These are phyloP conservation scores for Rissa tridactyla DNA, from an alignment of 2,113 vertebrate species.

Conservation along the genomic window DNA sequence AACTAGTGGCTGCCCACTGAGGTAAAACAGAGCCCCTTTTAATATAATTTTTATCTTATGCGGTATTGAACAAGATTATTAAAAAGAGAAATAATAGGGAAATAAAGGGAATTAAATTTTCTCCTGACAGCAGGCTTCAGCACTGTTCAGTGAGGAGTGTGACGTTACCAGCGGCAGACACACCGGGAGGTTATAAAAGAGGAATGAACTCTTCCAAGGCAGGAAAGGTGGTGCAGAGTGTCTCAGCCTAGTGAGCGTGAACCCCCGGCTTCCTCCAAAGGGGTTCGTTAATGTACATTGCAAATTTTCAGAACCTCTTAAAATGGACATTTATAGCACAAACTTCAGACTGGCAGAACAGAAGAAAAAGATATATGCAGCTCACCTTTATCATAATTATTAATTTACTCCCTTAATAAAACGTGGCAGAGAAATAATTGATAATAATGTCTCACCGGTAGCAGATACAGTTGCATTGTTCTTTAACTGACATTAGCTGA, in stretches of 20 bases:
- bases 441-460: conserved; percentile 45
- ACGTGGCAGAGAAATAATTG: conserved; percentile 57
- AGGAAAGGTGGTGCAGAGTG: neutral
- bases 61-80: conserved; percentile 39
- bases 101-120: conserved; percentile 54
- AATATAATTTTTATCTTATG: conserved; percentile 4
- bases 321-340: conserved; percentile 13
- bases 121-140: conserved; percentile 19
- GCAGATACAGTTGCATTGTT: conserved; percentile 12
- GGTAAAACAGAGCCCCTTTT: conserved; percentile 8
- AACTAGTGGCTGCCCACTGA: neutral
- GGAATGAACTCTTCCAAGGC: neutral
- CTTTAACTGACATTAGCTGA: conserved; percentile 40
- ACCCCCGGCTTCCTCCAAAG: neutral
- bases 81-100: conserved; percentile 46
- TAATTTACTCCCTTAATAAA: conserved; percentile 56
- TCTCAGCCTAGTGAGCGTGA: neutral
- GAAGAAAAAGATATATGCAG: neutral
- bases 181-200: neutral
- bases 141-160: neutral
- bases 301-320: neutral
- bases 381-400: conserved; percentile 54
- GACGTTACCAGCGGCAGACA: neutral
- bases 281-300: neutral
- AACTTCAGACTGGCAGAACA: neutral